Percentiles rank a stretch among this genome's conserved stretches.
Evolutionary conservation across 2,113 vertebrate species (phyloP).

Genomic region (Coreoperca whiteheadi): DNA sequence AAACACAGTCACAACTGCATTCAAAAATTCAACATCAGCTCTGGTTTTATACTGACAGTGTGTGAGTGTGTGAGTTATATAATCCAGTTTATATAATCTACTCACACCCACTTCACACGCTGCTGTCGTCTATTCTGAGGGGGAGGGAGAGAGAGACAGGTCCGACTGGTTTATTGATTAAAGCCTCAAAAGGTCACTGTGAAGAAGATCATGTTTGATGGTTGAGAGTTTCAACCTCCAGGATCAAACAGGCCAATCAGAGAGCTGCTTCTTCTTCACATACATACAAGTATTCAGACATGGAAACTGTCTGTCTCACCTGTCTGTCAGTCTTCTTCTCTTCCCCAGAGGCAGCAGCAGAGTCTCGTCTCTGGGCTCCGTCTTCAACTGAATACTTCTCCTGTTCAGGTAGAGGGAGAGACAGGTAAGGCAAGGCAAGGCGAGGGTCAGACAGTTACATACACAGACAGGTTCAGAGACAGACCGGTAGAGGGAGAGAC

Average conservation of each 20-base stretch:
- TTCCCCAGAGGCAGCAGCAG: constrained; percentile 59
- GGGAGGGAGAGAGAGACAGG: neutral
- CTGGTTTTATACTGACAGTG: neutral
- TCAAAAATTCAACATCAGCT: neutral
- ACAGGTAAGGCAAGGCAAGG: no score
- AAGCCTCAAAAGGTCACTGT: neutral
- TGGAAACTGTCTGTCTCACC: constrained; percentile 24
- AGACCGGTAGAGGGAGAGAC: no score
- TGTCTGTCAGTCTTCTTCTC: constrained; percentile 53
- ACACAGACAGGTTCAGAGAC: no score
- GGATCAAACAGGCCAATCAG: constrained; percentile 21
- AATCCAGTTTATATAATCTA: constrained; percentile 32
- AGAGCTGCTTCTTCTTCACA: neutral
- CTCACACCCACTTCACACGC: constrained; percentile 4
- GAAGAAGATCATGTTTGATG: neutral
- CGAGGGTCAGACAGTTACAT: no score
- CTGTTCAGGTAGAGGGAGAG: constrained; percentile 35
- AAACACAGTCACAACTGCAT: neutral
- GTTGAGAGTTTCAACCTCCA: neutral
- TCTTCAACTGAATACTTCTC: constrained; percentile 32
- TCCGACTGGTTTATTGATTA: no score
- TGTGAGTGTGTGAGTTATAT: constrained; percentile 37
- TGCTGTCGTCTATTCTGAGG: constrained; percentile 31
- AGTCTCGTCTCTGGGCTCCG: constrained; percentile 10
- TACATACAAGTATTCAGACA: neutral